Evolutionary conservation across 2,797 vertebrate species (phyloP).

Genomic region (Thaleichthys pacificus): DNA sequence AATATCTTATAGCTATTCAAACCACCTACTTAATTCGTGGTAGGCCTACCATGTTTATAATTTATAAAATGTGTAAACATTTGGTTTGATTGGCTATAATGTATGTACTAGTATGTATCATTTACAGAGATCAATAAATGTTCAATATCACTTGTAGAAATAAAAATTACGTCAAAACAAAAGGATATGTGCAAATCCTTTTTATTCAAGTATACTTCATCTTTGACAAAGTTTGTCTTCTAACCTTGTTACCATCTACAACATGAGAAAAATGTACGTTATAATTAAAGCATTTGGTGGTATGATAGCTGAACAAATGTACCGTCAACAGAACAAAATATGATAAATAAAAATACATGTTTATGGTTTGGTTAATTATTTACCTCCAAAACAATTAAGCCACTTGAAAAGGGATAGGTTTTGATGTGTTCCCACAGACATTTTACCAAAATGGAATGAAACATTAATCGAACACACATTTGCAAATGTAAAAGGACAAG

Average conservation of each 20-base stretch:
- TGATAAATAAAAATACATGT: constrained; percentile 7
- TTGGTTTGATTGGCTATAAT: no score
- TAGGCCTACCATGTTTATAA: no score
- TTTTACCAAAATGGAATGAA: background rate
- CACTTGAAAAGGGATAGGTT: constrained; percentile 7
- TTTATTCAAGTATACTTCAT: constrained; percentile 38
- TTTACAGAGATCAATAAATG: background rate
- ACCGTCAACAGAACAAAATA: constrained; percentile 25
- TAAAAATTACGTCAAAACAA: background rate
- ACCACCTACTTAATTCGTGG: no score
- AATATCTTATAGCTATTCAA: no score
- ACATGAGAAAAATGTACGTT: background rate
- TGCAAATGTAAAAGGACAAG: constrained; percentile 9
- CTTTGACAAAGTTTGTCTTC: constrained; percentile 25
- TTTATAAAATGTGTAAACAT: no score
- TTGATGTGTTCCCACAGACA: constrained; percentile 33
- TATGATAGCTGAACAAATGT: background rate
- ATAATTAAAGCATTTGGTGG: constrained; percentile 3
- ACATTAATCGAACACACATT: constrained; percentile 10
- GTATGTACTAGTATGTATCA: no score
- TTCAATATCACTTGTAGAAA: no score
- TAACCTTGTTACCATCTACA: background rate
- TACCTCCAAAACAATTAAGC: constrained; percentile 11
- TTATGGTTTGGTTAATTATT: constrained; percentile 20
- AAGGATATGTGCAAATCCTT: constrained; percentile 26